Evolutionary conservation across 2,797 vertebrate species (phyloP).

Genomic region (Cygnus olor): DNA sequence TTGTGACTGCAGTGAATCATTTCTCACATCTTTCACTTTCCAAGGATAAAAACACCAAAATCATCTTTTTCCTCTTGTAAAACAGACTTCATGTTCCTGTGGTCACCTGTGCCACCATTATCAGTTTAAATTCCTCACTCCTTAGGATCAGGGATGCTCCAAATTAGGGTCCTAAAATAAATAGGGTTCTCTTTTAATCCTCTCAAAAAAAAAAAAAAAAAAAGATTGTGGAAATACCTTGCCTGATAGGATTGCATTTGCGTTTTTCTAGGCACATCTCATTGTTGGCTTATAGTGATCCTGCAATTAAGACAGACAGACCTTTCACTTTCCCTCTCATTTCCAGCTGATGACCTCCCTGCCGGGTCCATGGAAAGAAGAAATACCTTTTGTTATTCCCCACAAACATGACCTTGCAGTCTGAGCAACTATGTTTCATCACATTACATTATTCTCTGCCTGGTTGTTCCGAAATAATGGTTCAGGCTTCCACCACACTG

Average conservation of each 20-base stretch:
- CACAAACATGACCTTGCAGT: background rate
- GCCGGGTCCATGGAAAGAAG: background rate
- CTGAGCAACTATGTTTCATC: background rate
- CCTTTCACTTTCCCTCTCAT: background rate
- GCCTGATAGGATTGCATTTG: background rate
- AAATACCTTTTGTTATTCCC: slow-evolving; percentile 14
- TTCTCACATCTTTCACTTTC: background rate
- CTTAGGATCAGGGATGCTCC: background rate
- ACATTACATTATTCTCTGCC: background rate
- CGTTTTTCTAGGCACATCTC: slow-evolving; percentile 2
- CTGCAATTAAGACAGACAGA: background rate
- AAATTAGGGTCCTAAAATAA: background rate
- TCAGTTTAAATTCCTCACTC: background rate
- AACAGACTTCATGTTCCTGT: background rate
- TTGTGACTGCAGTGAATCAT: background rate
- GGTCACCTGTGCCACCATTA: background rate
- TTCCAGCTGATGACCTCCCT: background rate
- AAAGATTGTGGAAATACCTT: background rate
- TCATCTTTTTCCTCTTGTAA: background rate
- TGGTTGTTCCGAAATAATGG: background rate
- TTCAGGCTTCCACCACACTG: background rate
- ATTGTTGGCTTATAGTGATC: background rate
- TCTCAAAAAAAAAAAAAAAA: background rate
- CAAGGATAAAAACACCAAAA: background rate
- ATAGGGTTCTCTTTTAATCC: background rate